Evolutionary conservation across 2,797 vertebrate genomes (phyloP).

Genomic region (Oophaga sylvatica): DNA sequence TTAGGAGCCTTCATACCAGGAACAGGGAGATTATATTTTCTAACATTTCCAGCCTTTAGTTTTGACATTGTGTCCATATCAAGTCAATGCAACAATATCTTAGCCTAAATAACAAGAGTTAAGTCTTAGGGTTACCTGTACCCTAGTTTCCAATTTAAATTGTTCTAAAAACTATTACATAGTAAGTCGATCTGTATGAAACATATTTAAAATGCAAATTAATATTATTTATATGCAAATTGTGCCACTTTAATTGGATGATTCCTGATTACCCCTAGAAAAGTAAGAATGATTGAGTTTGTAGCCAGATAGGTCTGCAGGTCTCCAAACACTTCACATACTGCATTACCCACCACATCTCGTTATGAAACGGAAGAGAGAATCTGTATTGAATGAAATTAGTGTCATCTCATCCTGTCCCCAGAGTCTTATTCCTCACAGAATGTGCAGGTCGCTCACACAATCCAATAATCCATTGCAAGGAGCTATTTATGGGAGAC

Average conservation of each 20-base stretch:
- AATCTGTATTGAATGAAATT: constrained; percentile 50
- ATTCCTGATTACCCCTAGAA: constrained; percentile 46
- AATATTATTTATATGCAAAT: constrained; percentile 55
- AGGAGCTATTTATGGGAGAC: constrained; percentile 41
- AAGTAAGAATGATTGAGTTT: constrained; percentile 40
- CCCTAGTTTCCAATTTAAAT: not conserved
- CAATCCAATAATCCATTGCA: constrained; percentile 40
- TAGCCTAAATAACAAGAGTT: not conserved
- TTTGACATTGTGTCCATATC: too few species aligned
- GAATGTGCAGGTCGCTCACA: constrained; percentile 37
- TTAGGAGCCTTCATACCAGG: not conserved
- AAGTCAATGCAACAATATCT: not conserved
- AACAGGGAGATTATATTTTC: not conserved
- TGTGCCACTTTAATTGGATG: constrained; percentile 42
- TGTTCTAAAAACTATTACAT: not conserved
- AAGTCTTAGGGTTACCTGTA: not conserved
- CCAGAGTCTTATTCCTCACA: constrained; percentile 26
- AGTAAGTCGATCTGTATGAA: constrained; percentile 13
- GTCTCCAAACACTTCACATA: constrained; percentile 46
- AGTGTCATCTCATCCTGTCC: constrained; percentile 50
- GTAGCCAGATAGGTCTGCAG: constrained; percentile 8
- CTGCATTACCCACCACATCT: constrained; percentile 28
- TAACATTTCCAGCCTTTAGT: not conserved
- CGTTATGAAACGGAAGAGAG: constrained; percentile 36
- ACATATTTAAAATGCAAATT: constrained; percentile 47